phyloP scores from a whole-genome alignment of 1,140 invertebrate genomes.

The Zophobas morio region DNA sequence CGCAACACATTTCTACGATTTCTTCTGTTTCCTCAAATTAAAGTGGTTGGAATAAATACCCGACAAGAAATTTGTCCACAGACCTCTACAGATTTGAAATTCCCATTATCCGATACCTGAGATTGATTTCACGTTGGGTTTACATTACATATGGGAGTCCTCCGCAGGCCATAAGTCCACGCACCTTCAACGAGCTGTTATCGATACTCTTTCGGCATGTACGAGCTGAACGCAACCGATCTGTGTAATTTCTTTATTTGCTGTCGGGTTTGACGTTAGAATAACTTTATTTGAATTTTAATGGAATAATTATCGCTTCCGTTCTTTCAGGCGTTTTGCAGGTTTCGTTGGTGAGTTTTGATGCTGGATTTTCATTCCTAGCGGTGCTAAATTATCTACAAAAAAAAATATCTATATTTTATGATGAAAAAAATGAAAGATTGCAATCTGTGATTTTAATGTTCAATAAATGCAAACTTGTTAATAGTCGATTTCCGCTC shows the following conservation, averaged over 20 bases:
- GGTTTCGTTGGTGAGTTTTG: too few relatives aligned
- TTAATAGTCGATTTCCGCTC: too few relatives aligned
- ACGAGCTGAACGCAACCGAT: not conserved
- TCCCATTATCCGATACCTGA: conserved; percentile 48
- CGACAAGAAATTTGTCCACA: conserved; percentile 1
- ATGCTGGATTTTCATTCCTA: too few relatives aligned
- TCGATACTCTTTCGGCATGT: conserved; percentile 12
- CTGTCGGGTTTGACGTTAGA: too few relatives aligned
- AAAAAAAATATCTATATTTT: too few relatives aligned
- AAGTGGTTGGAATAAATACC: conserved; percentile 3
- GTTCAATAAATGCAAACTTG: too few relatives aligned
- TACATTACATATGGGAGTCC: conserved; percentile 50
- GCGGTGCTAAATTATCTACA: too few relatives aligned
- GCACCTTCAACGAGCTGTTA: conserved; percentile 32
- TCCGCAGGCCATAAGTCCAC: conserved; percentile 54
- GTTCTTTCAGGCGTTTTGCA: too few relatives aligned
- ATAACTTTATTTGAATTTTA: not conserved
- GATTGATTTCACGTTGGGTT: conserved; percentile 43
- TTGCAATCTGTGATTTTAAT: too few relatives aligned
- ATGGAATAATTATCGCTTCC: not conserved
- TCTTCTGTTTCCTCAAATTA: not conserved
- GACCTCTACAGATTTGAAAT: conserved; percentile 10
- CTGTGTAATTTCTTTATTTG: conserved; percentile 1
- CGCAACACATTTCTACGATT: conserved; percentile 2
- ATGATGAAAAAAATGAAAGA: too few relatives aligned